phyloP scores from a whole-genome alignment of 1,140 invertebrate species.

The Thaumetopoea pityocampa region DNA sequence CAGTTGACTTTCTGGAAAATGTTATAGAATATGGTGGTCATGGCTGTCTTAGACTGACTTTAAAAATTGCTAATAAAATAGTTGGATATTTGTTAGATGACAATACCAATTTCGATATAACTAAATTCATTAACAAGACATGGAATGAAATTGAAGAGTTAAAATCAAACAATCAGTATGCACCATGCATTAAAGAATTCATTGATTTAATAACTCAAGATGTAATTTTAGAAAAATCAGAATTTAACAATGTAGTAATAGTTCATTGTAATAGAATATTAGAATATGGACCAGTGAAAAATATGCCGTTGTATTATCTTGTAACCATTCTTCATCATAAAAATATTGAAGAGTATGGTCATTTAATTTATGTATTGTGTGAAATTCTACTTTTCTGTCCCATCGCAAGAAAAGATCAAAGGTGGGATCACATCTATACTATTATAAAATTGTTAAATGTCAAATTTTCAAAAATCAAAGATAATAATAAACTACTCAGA shows the following conservation, averaged over 20 bases:
- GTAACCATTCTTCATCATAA: constrained; percentile 35
- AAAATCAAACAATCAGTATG: constrained; percentile 55
- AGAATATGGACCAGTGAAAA: constrained; percentile 45
- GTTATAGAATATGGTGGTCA: constrained; percentile 51
- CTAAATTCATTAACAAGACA: constrained; percentile 40
- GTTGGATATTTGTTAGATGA: constrained; percentile 25
- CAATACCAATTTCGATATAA: constrained; percentile 32
- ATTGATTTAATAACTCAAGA: constrained; percentile 45
- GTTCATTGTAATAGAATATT: constrained; percentile 50
- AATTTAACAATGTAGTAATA: constrained; percentile 44
- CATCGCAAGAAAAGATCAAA: constrained; percentile 53
- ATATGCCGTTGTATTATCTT: constrained; percentile 44
- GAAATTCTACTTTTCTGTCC: constrained; percentile 50
- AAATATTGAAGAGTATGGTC: constrained; percentile 28
- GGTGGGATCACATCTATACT: constrained; percentile 27
- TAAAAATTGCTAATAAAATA: constrained; percentile 45
- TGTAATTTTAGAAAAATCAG: constrained; percentile 27
- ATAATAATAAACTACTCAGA: no score
- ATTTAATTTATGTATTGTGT: constrained; percentile 44
- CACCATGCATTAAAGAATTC: constrained; percentile 52
- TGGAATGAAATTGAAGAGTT: constrained; percentile 61
- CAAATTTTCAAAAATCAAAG: no score
- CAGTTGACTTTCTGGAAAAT: constrained; percentile 36
- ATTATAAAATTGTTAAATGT: constrained; percentile 1
- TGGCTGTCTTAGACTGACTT: constrained; percentile 53